Conservation (phyloP, 1,140 invertebrate species). For the Piezodorus guildinii region DNA sequence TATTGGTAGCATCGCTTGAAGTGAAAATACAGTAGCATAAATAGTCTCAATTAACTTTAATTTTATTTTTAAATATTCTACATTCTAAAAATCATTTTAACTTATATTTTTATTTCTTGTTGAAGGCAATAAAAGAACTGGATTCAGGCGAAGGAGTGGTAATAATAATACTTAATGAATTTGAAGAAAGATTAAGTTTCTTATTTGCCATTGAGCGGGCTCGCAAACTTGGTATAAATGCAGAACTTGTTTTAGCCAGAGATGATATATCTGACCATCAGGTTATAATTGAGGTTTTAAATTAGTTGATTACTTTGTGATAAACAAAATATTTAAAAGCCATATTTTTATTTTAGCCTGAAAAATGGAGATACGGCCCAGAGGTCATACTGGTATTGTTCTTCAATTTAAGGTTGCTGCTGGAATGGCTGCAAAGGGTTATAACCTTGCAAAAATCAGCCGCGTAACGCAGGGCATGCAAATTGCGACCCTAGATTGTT, state of each 20-base stretch:
- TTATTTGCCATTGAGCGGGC: not conserved
- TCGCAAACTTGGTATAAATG: not conserved
- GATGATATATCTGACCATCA: not conserved
- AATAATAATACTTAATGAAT: not conserved
- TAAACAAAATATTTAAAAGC: no score
- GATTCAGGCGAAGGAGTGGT: not conserved
- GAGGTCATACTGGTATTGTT: not conserved
- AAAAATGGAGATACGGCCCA: not conserved
- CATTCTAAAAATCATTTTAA: not conserved
- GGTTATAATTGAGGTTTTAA: not conserved
- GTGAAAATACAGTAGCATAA: no score
- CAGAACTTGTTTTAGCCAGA: not conserved
- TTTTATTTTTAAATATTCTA: no score
- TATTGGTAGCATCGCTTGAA: no score
- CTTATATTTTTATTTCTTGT: not conserved
- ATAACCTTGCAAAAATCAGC: not conserved
- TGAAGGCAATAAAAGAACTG: not conserved
- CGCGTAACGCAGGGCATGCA: not conserved
- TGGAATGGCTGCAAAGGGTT: slow-evolving; percentile 7
- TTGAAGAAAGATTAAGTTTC: not conserved
- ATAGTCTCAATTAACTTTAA: no score
- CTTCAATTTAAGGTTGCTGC: slow-evolving; percentile 10
- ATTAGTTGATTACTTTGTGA: no score
- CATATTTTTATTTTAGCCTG: no score
- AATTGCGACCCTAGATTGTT: not conserved